These are phyloP conservation scores for Zapornia atra DNA, from an alignment of 2,113 vertebrate species.

Conservation along the genomic window DNA sequence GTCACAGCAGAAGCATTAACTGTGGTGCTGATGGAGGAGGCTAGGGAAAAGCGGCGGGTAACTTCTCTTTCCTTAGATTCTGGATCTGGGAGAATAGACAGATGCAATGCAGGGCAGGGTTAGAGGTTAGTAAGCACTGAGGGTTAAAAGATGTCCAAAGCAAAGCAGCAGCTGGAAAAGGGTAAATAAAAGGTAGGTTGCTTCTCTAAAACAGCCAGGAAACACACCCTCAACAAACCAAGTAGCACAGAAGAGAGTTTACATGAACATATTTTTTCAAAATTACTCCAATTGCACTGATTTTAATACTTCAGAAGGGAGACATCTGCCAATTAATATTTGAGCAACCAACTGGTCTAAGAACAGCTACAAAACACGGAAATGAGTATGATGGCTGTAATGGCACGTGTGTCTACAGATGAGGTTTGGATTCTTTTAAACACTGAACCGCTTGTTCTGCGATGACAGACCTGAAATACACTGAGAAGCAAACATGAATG, in stretches of 20 bases:
- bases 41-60: slow-evolving; percentile 89
- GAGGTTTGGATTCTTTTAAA: not conserved
- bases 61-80: slow-evolving; percentile 84
- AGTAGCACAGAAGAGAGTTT: not conserved
- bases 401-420: not conserved
- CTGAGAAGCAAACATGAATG: not conserved
- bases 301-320: not conserved
- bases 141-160: slow-evolving; percentile 37
- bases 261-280: not conserved
- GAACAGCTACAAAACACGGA: not conserved
- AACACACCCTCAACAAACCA: not conserved
- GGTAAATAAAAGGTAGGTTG: not conserved
- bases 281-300: not conserved
- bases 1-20: slow-evolving; percentile 78
- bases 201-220: not conserved
- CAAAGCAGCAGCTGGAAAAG: slow-evolving; percentile 33
- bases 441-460: not conserved
- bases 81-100: slow-evolving; percentile 78
- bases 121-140: slow-evolving; percentile 53
- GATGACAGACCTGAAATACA: not conserved
- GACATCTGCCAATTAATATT: not conserved
- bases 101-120: slow-evolving; percentile 65
- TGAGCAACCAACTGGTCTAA: not conserved
- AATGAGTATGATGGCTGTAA: not conserved
- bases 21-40: slow-evolving; percentile 84